These are phyloP conservation scores for Solenodon paradoxus DNA, from an alignment of 2,113 vertebrate species.

Conservation along the genomic window DNA sequence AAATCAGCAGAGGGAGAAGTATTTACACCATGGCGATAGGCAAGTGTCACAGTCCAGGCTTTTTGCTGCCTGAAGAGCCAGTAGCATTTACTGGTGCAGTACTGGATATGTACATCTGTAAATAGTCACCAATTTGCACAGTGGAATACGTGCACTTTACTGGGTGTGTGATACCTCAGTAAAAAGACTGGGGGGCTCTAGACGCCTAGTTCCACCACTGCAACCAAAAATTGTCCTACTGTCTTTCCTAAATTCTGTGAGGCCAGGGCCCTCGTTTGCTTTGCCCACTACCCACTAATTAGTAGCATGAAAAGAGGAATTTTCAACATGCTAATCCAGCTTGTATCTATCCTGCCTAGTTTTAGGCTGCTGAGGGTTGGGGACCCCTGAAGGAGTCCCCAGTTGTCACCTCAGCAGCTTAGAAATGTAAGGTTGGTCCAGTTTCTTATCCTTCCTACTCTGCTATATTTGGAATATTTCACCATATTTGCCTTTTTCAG, in stretches of 20 bases:
- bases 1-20: neutral
- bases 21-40: neutral
- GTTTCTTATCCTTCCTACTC: neutral
- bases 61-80: neutral
- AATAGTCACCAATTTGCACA: neutral
- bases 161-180: neutral
- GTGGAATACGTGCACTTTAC: neutral
- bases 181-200: neutral
- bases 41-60: neutral
- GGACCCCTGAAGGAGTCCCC: no score
- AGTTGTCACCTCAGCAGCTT: neutral
- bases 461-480: neutral
- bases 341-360: neutral
- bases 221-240: neutral
- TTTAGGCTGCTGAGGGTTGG: neutral
- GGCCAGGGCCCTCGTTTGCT: neutral
- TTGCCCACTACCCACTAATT: neutral
- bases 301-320: neutral
- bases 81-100: neutral
- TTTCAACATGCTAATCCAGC: neutral
- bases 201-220: neutral
- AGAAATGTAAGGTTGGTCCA: neutral
- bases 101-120: neutral
- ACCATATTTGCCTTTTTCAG: neutral
- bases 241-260: neutral